Base-by-base conservation (phyloP, 2,888 invertebrate species). In the Alviniconcha strummeri region DNA sequence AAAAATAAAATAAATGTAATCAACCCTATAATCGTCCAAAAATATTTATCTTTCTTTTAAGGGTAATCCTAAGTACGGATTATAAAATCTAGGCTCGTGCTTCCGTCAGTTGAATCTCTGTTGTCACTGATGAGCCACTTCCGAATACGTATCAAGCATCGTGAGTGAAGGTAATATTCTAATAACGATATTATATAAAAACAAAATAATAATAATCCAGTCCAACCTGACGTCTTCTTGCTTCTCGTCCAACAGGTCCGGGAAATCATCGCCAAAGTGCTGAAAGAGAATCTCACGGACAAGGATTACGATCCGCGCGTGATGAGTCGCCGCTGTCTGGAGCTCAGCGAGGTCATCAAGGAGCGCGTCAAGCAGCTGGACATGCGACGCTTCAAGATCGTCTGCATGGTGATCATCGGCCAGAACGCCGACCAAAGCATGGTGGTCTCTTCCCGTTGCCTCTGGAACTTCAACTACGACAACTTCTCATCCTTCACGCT, bases 381-480 rank as follows among this genome's bases (percentile, higher is more conserved):
- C 57, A 87, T 91, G 86, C 82, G 86, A 15, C 85, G 91, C 54
- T 91, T 89, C 83, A 92, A 91, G 84, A 88, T 91, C 57, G 88
- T 92, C 17, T 87, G 88, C 80, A 83, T 89, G 80, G 90, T 91
- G 17, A 84, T 90, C 78, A 89, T 91, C n/a, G 89, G 89, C 7
- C 89, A 92, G 83, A 85, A 86, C 6, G 85, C 84, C 52, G 87
- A 90, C 80, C 90, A 90, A 78, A 88, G 90, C 9, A 87, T 91
- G 88, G 82, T 88, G 76, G 88, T 92, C 15, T 87, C 89, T 5
- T 91, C 91, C 5, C 88, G 91, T 17, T 92, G 91, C 82, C 85
- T 91, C 5, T 91, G 91, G 91, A 89, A 92, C 81, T 87, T 90
- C 13, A 85, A 87, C 60, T 89, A 85, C 82, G 92, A 92, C 85